A percentile compares a stretch with the other conserved stretches of the same genome.
These are phyloP conservation scores for Stichopus horrens DNA, from an alignment of 53 echinoderm and acorn worm species.

Conservation along the genomic window DNA sequence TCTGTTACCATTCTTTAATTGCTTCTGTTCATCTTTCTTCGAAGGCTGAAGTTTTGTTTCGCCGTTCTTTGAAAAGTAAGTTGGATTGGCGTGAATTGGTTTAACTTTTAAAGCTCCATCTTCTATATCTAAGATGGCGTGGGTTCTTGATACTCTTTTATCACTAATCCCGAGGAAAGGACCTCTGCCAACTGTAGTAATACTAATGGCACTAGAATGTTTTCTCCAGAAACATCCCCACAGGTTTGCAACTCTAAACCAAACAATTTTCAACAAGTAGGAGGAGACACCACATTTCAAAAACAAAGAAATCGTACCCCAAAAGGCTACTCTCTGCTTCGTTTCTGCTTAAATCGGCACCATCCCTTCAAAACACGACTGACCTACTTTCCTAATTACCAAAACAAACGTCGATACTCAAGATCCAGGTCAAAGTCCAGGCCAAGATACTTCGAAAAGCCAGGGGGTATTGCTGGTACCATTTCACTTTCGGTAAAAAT, in stretches of 20 bases:
- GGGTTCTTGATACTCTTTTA: conserved; percentile 92
- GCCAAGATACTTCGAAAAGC: no score
- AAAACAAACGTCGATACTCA: no score
- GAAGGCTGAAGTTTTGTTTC: conserved; percentile 68
- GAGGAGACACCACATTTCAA: no score
- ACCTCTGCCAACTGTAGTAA: conserved; percentile 86
- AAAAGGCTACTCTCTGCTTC: no score
- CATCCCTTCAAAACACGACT: no score
- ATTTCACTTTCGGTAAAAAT: no score
- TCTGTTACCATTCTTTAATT: conserved; percentile 74
- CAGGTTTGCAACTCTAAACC: conserved; percentile 90
- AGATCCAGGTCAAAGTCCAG: no score
- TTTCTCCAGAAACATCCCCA: conserved; percentile 57
- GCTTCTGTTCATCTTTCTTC: conserved; percentile 75
- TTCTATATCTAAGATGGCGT: conserved; percentile 85
- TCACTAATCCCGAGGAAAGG: conserved; percentile 88
- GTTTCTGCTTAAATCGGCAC: no score
- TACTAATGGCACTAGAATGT: conserved; percentile 87
- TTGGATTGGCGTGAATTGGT: conserved; percentile 86
- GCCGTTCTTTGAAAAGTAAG: conserved; percentile 70
- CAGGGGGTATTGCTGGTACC: no score
- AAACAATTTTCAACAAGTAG: conserved; percentile 58
- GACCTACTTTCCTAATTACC: no score
- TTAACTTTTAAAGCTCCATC: conserved; percentile 76
- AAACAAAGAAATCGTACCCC: no score